Evolutionary conservation across 2,113 vertebrate species (phyloP).

Genomic region (Leptobrachium leishanense): DNA sequence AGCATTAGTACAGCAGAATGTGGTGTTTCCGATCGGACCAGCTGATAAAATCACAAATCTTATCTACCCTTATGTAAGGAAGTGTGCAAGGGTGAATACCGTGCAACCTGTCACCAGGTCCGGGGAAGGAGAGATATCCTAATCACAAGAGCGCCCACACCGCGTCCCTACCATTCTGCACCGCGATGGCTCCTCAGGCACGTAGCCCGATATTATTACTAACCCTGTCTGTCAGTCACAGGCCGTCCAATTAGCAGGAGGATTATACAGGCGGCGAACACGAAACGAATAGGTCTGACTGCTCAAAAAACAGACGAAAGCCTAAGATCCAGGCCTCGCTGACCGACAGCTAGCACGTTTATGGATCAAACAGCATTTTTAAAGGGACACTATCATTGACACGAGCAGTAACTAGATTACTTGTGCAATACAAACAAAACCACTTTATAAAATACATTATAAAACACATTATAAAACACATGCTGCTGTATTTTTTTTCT

Average conservation of each 20-base stretch:
- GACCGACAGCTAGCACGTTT: too few relatives aligned
- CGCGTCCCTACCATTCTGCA: neutral
- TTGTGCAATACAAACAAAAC: too few relatives aligned
- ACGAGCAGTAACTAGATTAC: too few relatives aligned
- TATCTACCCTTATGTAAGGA: slow-evolving; percentile 15
- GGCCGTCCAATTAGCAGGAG: neutral
- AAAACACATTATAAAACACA: too few relatives aligned
- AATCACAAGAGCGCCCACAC: neutral
- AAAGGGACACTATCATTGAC: too few relatives aligned
- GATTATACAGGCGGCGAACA: neutral
- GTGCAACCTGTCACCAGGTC: neutral
- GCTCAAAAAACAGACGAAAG: too few relatives aligned
- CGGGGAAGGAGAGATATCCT: neutral
- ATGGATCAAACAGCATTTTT: too few relatives aligned
- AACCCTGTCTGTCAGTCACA: neutral
- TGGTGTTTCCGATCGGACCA: neutral
- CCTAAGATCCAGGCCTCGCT: too few relatives aligned
- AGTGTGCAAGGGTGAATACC: neutral
- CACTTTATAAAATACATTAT: too few relatives aligned
- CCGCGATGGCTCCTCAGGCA: neutral
- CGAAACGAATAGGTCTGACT: too few relatives aligned
- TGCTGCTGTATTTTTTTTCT: too few relatives aligned
- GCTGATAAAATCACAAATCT: slow-evolving; percentile 5
- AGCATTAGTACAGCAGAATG: neutral
- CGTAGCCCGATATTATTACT: neutral